Conservation (phyloP, 2,888 invertebrate species). For the Acanthococcus lagerstroemiae region DNA sequence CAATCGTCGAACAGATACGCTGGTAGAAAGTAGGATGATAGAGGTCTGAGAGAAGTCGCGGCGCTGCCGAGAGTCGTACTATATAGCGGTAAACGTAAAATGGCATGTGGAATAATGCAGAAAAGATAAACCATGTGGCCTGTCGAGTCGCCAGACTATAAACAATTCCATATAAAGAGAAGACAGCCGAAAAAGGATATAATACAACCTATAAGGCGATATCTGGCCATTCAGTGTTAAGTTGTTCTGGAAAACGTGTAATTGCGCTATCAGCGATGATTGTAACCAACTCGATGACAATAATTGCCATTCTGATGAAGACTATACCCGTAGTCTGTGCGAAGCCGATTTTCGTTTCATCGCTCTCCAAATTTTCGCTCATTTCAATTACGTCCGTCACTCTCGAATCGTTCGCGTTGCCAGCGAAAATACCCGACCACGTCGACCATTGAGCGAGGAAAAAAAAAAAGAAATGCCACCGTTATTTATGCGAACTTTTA, state of each 20-base stretch:
- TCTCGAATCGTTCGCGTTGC: no score
- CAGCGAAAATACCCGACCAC: no score
- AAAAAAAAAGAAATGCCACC: no score
- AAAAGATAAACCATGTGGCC: conserved; percentile 27
- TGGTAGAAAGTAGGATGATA: conserved; percentile 19
- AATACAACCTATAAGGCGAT: conserved; percentile 23
- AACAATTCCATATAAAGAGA: conserved; percentile 27
- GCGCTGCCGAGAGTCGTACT: background rate
- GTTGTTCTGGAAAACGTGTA: conserved; percentile 28
- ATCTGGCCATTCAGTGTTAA: conserved; percentile 21
- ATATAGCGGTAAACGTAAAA: conserved; percentile 26
- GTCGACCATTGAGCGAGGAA: no score
- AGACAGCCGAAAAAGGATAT: conserved; percentile 28
- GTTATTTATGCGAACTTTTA: no score
- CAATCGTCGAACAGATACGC: background rate
- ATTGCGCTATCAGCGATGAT: conserved; percentile 21
- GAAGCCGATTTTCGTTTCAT: no score
- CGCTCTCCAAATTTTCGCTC: no score
- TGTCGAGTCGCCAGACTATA: conserved; percentile 24
- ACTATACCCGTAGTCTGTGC: no score
- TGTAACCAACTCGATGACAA: conserved; percentile 15
- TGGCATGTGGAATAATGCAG: conserved; percentile 26
- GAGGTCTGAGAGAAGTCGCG: background rate
- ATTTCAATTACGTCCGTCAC: no score
- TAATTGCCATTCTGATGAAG: conserved; percentile 23